Conservation (phyloP, 2,113 vertebrate species). For the Rafetus swinhoei region DNA sequence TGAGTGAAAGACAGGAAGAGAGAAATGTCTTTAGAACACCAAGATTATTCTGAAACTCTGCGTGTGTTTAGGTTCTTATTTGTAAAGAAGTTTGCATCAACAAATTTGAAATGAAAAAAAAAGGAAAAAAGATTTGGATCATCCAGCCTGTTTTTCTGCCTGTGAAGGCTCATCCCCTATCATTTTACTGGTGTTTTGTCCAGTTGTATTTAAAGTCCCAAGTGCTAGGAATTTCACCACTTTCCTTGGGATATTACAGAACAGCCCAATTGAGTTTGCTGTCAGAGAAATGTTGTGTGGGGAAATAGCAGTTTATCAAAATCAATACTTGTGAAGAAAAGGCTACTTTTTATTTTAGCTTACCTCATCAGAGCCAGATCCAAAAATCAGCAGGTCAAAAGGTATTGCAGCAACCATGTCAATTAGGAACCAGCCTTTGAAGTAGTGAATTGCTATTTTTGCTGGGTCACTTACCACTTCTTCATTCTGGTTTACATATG, state of each 20-base stretch:
- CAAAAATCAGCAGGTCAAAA: slow-evolving; percentile 99
- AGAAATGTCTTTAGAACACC: neutral
- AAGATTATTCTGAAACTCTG: neutral
- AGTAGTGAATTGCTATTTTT: slow-evolving; percentile 99
- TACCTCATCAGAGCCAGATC: slow-evolving; percentile 99
- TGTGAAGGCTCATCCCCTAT: neutral
- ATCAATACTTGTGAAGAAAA: neutral
- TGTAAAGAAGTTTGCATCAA: neutral
- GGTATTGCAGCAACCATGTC: slow-evolving; percentile 99
- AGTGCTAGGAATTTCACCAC: neutral
- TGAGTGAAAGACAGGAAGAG: neutral
- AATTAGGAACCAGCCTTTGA: slow-evolving; percentile 99
- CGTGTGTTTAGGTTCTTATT: neutral
- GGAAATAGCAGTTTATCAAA: neutral
- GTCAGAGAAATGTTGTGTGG: neutral
- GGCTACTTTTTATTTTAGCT: slow-evolving; percentile 61
- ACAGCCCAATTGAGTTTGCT: neutral
- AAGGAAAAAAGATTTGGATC: neutral
- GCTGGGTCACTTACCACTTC: slow-evolving; percentile 98
- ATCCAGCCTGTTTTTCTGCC: neutral
- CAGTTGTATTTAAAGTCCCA: neutral
- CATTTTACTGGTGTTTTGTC: neutral
- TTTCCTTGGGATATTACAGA: neutral
- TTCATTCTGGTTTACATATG: slow-evolving; percentile 97
- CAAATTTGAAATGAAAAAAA: neutral